phyloP scores from a whole-genome alignment of 2,113 vertebrate species.

The Elephantulus edwardii region DNA sequence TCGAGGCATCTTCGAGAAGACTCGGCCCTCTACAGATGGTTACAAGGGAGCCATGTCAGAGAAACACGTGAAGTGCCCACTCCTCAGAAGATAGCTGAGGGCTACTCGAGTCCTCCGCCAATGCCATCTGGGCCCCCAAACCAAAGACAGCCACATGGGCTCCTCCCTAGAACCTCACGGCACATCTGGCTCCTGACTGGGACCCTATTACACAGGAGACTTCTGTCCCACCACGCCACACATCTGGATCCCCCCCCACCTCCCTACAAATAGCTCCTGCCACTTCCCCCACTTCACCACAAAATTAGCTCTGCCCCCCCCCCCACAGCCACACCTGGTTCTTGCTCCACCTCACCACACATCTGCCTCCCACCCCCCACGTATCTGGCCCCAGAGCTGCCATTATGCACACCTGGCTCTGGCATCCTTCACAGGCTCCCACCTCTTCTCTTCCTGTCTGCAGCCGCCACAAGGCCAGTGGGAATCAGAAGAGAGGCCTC shows the following conservation, averaged over 20 bases:
- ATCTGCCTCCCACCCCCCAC: not conserved
- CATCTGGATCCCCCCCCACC: too few species aligned
- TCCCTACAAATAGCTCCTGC: too few species aligned
- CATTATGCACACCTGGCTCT: conserved; percentile 65
- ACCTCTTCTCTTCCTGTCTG: conserved; percentile 24
- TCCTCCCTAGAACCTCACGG: not conserved
- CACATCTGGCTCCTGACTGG: not conserved
- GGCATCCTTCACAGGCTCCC: not conserved
- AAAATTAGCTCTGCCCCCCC: too few species aligned
- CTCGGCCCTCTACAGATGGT: not conserved
- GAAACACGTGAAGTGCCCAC: conserved; percentile 10
- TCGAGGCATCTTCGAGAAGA: too few species aligned
- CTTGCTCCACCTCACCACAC: not conserved
- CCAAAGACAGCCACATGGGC: not conserved
- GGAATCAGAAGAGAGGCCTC: conserved; percentile 46
- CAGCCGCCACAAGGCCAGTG: conserved; percentile 36
- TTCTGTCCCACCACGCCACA: not conserved
- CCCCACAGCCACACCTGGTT: not conserved
- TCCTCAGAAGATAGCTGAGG: not conserved
- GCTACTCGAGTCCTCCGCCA: too few species aligned
- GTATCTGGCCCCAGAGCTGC: too few species aligned
- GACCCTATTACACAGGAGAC: too few species aligned
- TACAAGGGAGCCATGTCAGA: not conserved
- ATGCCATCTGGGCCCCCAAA: too few species aligned
- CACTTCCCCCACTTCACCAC: too few species aligned